Evolutionary conservation across 2,113 vertebrate genomes (phyloP).

Genomic region (Prunella fulvescens): DNA sequence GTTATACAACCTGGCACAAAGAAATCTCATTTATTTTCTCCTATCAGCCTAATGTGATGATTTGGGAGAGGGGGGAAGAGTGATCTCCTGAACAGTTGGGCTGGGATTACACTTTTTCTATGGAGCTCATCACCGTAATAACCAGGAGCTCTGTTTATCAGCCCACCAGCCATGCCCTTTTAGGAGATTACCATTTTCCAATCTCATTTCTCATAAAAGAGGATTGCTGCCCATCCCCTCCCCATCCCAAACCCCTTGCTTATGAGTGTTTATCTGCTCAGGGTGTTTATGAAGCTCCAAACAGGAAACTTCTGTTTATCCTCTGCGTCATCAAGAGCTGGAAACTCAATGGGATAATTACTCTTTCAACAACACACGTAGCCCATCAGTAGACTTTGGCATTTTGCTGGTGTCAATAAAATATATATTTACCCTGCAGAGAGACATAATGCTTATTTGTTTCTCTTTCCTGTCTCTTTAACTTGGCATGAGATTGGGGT

Average conservation of each 20-base stretch:
- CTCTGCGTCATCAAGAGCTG: slow-evolving; percentile 52
- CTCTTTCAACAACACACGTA: neutral
- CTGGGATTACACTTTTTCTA: slow-evolving; percentile 68
- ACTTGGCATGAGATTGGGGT: neutral
- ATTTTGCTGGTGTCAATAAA: slow-evolving; percentile 25
- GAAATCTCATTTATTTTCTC: slow-evolving; percentile 58
- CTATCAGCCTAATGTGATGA: slow-evolving; percentile 72
- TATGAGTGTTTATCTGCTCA: slow-evolving; percentile 25
- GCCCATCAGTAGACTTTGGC: slow-evolving; percentile 12
- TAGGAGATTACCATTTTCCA: slow-evolving; percentile 77
- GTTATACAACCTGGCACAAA: slow-evolving; percentile 50
- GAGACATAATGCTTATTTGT: neutral
- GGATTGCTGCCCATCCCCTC: slow-evolving; percentile 69
- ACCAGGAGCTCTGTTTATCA: slow-evolving; percentile 70
- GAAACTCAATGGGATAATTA: slow-evolving; percentile 39
- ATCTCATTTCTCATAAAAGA: slow-evolving; percentile 79
- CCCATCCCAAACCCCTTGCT: neutral
- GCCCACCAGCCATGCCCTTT: slow-evolving; percentile 71
- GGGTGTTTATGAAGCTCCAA: slow-evolving; percentile 39
- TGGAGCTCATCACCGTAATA: slow-evolving; percentile 70
- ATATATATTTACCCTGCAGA: neutral
- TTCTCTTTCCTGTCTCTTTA: neutral
- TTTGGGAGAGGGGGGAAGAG: slow-evolving; percentile 13
- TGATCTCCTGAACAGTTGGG: slow-evolving; percentile 58
- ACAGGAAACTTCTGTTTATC: slow-evolving; percentile 43